Conservation (phyloP, 37 sponge, comb jelly and placozoan genomes). For the Agelas oroides region DNA sequence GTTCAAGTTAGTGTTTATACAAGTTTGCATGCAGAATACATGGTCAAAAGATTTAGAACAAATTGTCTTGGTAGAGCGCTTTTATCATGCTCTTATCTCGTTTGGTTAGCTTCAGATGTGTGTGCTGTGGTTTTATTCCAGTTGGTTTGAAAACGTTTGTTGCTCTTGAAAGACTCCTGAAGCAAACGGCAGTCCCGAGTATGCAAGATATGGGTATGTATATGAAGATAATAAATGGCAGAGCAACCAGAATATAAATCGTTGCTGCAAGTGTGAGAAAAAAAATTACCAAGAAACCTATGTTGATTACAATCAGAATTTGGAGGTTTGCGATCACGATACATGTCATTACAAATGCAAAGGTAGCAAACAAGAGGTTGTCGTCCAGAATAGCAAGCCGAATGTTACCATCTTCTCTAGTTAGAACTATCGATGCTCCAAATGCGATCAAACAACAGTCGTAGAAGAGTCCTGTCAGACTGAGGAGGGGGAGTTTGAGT, state of each 20-base stretch:
- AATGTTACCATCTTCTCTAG: not conserved
- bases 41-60: no score
- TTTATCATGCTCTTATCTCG: no score
- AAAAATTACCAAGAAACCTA: not conserved
- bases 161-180: no score
- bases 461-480: slow-evolving; percentile 22
- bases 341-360: not conserved
- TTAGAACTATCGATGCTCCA: slow-evolving; percentile 4
- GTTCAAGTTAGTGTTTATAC: no score
- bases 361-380: not conserved
- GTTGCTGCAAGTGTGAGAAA: not conserved
- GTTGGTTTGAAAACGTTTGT: no score
- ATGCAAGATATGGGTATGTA: no score
- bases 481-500: slow-evolving; percentile 17
- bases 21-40: no score
- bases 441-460: slow-evolving; percentile 20
- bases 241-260: not conserved
- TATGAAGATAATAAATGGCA: not conserved
- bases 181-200: no score
- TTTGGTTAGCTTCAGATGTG: no score
- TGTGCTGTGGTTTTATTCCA: no score
- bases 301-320: slow-evolving; percentile 14
- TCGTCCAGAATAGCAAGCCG: not conserved
- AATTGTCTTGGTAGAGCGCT: no score
- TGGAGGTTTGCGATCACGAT: slow-evolving; percentile 27